phyloP scores from a whole-genome alignment of 2,113 vertebrate species.

The Smithornis capensis region DNA sequence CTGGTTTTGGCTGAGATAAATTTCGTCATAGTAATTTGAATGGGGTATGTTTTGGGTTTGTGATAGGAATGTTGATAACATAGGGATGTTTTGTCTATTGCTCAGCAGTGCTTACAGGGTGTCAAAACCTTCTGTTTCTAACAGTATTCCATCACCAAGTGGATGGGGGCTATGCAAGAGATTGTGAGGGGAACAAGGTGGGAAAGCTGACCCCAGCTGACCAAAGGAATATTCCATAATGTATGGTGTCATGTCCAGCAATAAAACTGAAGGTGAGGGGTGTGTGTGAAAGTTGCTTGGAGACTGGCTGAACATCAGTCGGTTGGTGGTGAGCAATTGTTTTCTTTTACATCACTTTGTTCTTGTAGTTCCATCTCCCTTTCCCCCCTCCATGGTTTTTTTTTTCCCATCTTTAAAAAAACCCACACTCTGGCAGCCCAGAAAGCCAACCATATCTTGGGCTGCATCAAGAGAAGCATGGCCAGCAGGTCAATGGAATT shows the following conservation, averaged over 20 bases:
- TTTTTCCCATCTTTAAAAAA: rapidly evolving
- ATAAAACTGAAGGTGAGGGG: background rate
- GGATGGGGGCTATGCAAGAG: background rate
- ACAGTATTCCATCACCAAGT: background rate
- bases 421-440: background rate
- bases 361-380: background rate
- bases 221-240: background rate
- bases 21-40: background rate
- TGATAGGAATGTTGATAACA: background rate
- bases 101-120: background rate
- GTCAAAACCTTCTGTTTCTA: background rate
- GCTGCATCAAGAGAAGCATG: background rate
- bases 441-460: background rate
- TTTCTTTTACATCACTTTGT: background rate
- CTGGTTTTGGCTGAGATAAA: background rate
- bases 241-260: background rate
- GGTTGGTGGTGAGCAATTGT: rapidly evolving
- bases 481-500: background rate
- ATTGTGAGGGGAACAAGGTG: background rate
- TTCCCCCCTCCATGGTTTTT: too few species aligned
- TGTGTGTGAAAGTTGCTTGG: background rate
- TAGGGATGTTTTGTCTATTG: rapidly evolving
- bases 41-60: background rate
- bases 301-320: background rate
- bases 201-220: background rate